Evolutionary conservation across 2,797 vertebrate genomes (phyloP).

Genomic region (Leptoclinus maculatus): DNA sequence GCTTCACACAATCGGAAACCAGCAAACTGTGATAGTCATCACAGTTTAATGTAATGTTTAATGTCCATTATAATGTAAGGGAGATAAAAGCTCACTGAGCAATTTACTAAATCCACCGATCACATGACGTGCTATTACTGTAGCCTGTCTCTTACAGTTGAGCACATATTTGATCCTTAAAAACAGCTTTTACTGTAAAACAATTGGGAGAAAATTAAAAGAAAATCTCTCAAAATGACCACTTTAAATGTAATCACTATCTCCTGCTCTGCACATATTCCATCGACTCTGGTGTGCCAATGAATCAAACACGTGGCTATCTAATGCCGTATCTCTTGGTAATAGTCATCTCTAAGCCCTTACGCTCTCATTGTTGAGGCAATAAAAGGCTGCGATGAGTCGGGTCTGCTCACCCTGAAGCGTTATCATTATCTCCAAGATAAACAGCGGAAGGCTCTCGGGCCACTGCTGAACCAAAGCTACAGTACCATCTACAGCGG

Average conservation of each 20-base stretch:
- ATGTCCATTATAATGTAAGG: conserved; percentile 24
- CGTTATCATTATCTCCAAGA: conserved; percentile 63
- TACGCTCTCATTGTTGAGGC: conserved; percentile 46
- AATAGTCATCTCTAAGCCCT: conserved; percentile 53
- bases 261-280: conserved; percentile 18
- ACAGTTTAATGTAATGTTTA: no score
- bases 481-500: conserved; percentile 19
- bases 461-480: conserved; percentile 27
- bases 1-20: conserved; percentile 39
- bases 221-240: not conserved
- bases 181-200: not conserved
- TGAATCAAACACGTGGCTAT: conserved; percentile 34
- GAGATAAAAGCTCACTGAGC: conserved; percentile 14
- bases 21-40: conserved; percentile 36
- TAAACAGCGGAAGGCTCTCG: conserved; percentile 55
- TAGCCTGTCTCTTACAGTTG: not conserved
- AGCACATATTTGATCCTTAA: not conserved
- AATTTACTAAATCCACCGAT: conserved; percentile 31
- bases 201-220: not conserved
- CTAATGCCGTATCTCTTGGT: conserved; percentile 48
- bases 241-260: conserved; percentile 4
- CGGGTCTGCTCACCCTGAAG: conserved; percentile 47
- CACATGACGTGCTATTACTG: not conserved
- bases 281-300: conserved; percentile 14
- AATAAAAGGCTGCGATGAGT: conserved; percentile 57